A percentile compares a stretch with the other conserved stretches of the same genome.
Evolutionary conservation across 2,888 invertebrate genomes (phyloP).

Genomic region (Eristalinus sepulchralis): DNA sequence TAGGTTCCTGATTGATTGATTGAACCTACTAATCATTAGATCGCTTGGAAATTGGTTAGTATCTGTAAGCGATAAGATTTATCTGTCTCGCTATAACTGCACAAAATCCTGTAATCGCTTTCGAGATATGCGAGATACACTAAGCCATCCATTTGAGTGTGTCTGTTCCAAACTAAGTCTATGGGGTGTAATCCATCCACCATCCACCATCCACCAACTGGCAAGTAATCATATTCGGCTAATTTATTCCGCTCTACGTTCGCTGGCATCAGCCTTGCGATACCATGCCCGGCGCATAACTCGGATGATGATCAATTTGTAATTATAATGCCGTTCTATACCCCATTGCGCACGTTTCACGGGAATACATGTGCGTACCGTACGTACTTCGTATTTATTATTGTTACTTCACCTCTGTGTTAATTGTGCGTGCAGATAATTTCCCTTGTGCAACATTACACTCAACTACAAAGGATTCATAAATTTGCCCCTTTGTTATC

Average conservation of each 20-base stretch:
- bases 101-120: too few relatives aligned
- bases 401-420: constrained; percentile 3
- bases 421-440: constrained; percentile 70
- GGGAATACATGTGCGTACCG: constrained; percentile 19
- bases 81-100: too few relatives aligned
- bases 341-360: constrained; percentile 5
- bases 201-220: constrained; percentile 22
- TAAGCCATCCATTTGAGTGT: neutral
- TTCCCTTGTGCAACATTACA: constrained; percentile 67
- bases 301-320: constrained; percentile 63
- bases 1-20: too few relatives aligned
- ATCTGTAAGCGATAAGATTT: too few relatives aligned
- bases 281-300: neutral
- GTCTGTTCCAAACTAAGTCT: neutral
- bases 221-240: constrained; percentile 45
- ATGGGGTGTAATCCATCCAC: constrained; percentile 19
- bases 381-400: neutral
- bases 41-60: too few relatives aligned
- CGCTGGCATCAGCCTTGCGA: neutral
- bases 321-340: constrained; percentile 57
- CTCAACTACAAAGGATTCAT: constrained; percentile 58
- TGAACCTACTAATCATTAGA: too few relatives aligned
- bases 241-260: constrained; percentile 52
- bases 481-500: constrained; percentile 51
- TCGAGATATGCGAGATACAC: too few relatives aligned